Base-by-base conservation (phyloP, 1,140 invertebrate species). In the Palaemon carinicauda region DNA sequence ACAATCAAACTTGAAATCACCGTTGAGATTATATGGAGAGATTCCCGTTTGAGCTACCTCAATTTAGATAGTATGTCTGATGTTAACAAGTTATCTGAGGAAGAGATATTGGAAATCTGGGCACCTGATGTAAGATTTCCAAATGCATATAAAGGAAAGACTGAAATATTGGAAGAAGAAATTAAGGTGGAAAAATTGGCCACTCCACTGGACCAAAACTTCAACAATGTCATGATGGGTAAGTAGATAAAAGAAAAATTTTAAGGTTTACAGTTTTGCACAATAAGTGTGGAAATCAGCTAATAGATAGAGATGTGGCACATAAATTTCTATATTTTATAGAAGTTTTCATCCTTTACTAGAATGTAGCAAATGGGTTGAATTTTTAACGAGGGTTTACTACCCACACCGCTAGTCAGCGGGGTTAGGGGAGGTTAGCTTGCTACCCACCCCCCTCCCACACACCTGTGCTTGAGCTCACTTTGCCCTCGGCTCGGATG, bases 201-300 rank as follows among this genome's bases (percentile, higher is more conserved):
- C 1, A 21, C 21, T 10, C 60, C 80, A 3, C 74, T 73, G 24
- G 3, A 75, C 17, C 74, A 74, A 5, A 41, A 88, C 24, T 88
- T 65, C 80, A 88, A 88, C 24, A 69, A 79, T 41, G 87, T 71
- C 21, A 54, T 53, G n/a, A 88, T 88, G 87, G 78, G 87, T 88
- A 71, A 82, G 65, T 73, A 0, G 53, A 75, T 21, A 15, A 41
- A 41, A 41, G 41, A 41, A 41, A 41, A 41, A 41, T 9, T 1
- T 41, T 9, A 41, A 9, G 12, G 1, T 41, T 41, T 41, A 41
- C 41, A 41, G 41, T 41, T 9, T 5, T 9, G 12, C 7, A 9
- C 41, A 5, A 41, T 41, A 1, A 12, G 7, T 9, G 41, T 41
- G 5, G 7, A 5, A 41, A 12, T 41, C 41, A 41, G 1, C 5